These are phyloP conservation scores for Laspeyria flexula DNA, from an alignment of 2,888 invertebrate species.

Conservation along the genomic window DNA sequence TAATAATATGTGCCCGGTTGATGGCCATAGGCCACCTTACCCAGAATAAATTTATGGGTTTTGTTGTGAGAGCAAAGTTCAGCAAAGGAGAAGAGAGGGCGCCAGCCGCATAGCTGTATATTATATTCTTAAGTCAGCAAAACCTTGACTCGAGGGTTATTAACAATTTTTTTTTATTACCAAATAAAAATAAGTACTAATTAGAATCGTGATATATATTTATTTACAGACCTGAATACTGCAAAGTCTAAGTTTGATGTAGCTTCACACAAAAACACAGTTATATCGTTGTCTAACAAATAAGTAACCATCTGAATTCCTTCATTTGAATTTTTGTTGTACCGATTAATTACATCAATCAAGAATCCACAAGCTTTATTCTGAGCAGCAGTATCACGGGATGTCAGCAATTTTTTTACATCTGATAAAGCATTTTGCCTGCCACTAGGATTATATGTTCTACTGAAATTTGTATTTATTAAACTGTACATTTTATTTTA, in stretches of 20 bases:
- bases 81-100: too few species aligned
- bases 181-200: not conserved
- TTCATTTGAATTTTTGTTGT: slow-evolving; percentile 63
- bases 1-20: not conserved
- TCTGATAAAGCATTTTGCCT: slow-evolving; percentile 74
- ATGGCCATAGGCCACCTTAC: too few species aligned
- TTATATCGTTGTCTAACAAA: slow-evolving; percentile 75
- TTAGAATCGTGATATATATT: too few species aligned
- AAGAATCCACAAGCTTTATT: slow-evolving; percentile 76
- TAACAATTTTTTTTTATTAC: not conserved
- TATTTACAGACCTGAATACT: slow-evolving; percentile 67
- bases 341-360: slow-evolving; percentile 69
- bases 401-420: slow-evolving; percentile 74
- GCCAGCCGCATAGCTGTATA: too few species aligned
- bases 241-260: slow-evolving; percentile 75
- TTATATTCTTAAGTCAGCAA: too few species aligned
- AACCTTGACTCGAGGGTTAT: too few species aligned
- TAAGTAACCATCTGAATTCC: slow-evolving; percentile 66
- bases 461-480: slow-evolving; percentile 69
- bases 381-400: slow-evolving; percentile 70
- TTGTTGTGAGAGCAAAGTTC: too few species aligned
- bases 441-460: slow-evolving; percentile 74
- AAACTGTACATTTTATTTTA: slow-evolving; percentile 65
- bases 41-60: too few species aligned
- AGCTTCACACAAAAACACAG: slow-evolving; percentile 78